phyloP scores from a whole-genome alignment of 2,113 vertebrate species.

The Acanthisitta chloris region DNA sequence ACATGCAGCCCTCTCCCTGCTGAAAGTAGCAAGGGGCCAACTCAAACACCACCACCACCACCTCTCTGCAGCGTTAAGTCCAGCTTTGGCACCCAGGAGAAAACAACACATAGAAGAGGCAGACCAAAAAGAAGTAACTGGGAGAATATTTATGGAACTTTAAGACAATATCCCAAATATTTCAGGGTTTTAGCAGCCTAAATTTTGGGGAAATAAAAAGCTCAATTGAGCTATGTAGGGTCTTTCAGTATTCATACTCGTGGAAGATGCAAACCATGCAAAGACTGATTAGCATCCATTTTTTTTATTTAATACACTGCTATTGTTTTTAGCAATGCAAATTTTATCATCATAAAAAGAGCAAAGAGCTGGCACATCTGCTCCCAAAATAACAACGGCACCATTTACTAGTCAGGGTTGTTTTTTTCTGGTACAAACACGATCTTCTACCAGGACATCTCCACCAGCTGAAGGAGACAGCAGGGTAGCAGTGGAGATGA shows the following conservation, averaged over 20 bases:
- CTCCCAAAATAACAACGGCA: background rate
- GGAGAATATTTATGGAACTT: background rate
- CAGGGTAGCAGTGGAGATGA: background rate
- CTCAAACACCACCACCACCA: background rate
- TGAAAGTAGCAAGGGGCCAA: background rate
- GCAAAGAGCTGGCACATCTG: background rate
- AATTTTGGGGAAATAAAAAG: background rate
- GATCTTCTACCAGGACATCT: background rate
- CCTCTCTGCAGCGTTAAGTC: background rate
- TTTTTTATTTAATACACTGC: background rate
- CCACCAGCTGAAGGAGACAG: background rate
- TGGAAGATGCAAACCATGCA: background rate
- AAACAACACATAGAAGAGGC: background rate
- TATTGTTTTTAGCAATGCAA: background rate
- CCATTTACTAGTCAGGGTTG: background rate
- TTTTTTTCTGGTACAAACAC: background rate
- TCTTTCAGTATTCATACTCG: background rate
- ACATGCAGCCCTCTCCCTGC: no score
- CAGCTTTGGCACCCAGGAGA: accelerated
- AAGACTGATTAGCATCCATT: background rate
- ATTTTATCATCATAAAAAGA: background rate
- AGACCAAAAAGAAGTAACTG: background rate
- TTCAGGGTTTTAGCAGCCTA: background rate
- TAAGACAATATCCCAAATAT: background rate
- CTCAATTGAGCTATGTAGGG: background rate